These are phyloP conservation scores for Jacana jacana DNA, from an alignment of 2,113 vertebrate species.

Conservation along the genomic window DNA sequence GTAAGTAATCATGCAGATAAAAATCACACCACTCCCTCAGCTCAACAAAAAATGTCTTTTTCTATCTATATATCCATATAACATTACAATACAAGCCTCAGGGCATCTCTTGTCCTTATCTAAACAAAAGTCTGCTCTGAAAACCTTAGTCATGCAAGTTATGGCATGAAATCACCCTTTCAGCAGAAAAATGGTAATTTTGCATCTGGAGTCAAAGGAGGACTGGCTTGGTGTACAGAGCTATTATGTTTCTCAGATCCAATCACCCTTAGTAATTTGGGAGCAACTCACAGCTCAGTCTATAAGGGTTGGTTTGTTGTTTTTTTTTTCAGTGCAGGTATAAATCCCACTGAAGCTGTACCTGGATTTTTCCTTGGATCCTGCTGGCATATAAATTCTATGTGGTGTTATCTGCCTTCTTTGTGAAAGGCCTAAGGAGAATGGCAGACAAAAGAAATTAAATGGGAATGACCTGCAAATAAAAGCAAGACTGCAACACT, in stretches of 20 bases:
- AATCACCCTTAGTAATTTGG: constrained; percentile 37
- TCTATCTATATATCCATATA: constrained; percentile 56
- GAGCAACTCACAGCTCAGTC: background rate
- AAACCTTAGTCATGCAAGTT: constrained; percentile 70
- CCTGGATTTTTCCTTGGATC: background rate
- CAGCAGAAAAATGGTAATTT: constrained; percentile 66
- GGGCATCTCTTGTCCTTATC: constrained; percentile 70
- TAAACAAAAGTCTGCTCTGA: constrained; percentile 70
- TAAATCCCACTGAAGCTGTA: background rate
- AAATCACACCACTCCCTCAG: constrained; percentile 61
- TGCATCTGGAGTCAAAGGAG: constrained; percentile 61
- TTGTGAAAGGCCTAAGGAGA: background rate
- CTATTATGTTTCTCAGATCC: constrained; percentile 53
- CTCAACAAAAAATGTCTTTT: constrained; percentile 56
- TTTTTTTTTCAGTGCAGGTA: background rate
- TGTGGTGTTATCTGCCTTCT: background rate
- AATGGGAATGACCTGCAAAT: background rate
- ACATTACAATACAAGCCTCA: constrained; percentile 64
- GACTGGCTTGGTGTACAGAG: constrained; percentile 40
- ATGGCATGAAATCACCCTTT: constrained; percentile 70
- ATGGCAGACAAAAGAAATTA: background rate
- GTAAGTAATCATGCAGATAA: constrained; percentile 67
- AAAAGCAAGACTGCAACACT: background rate
- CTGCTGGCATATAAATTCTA: background rate
- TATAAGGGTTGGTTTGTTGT: background rate